Evolutionary conservation across 2,113 vertebrate genomes (phyloP).

Genomic region (Sebastes fasciatus): DNA sequence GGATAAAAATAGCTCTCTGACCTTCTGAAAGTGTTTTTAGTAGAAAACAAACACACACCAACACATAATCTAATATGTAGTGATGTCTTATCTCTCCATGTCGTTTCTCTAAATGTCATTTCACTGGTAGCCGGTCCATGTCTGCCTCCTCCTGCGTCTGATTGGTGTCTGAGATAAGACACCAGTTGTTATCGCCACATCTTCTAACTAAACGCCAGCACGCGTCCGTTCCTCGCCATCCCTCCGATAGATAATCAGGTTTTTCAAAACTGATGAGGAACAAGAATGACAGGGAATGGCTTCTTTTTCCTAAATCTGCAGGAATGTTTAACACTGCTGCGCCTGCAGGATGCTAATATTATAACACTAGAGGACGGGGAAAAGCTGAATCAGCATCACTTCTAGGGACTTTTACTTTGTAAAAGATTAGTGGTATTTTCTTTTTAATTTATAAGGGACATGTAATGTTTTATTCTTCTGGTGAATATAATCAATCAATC

Average conservation of each 20-base stretch:
- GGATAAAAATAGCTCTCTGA: conserved; percentile 53
- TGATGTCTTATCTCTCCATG: conserved; percentile 17
- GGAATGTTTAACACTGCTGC: not conserved
- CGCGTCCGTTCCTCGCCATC: not conserved
- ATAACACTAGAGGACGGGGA: no score
- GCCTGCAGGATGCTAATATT: no score
- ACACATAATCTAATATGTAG: conserved; percentile 25
- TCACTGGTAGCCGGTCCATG: not conserved
- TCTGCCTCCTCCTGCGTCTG: not conserved
- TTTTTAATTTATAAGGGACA: no score
- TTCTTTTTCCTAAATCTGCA: no score
- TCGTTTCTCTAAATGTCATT: conserved; percentile 46
- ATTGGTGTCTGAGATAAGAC: conserved; percentile 3
- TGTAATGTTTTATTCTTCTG: no score
- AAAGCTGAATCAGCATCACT: no score
- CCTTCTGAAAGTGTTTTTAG: conserved; percentile 58
- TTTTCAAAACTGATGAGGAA: not conserved
- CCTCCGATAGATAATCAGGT: not conserved
- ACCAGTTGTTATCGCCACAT: not conserved
- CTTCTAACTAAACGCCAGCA: not conserved
- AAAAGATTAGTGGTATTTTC: no score
- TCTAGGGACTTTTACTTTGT: no score
- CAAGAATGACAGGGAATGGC: not conserved
- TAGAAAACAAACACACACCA: not conserved
- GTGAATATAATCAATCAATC: no score